These are phyloP conservation scores for Paracentrotus lividus DNA, from an alignment of 53 echinoderm and acorn worm species.

Conservation along the genomic window DNA sequence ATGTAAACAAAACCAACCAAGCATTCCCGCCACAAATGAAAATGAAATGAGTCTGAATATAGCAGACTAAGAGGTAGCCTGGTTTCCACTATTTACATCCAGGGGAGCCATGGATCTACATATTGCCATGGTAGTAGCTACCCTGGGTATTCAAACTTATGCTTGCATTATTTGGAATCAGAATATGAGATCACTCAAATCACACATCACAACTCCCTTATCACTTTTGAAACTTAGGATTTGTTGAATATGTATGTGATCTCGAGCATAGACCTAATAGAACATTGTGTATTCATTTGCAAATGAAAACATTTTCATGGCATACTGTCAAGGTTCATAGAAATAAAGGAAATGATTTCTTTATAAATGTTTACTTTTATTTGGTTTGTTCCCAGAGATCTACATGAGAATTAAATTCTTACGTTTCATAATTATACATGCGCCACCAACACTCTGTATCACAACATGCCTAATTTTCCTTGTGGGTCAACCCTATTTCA, in stretches of 20 bases:
- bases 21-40: background rate
- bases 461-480: no score
- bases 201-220: constrained; percentile 34
- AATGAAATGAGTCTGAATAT: background rate
- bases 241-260: background rate
- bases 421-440: no score
- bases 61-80: constrained; percentile 9
- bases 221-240: constrained; percentile 35
- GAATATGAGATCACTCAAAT: constrained; percentile 33
- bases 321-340: background rate
- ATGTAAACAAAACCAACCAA: background rate
- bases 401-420: no score
- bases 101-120: constrained; percentile 42
- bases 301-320: background rate
- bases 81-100: constrained; percentile 38
- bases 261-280: background rate
- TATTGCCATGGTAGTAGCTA: constrained; percentile 37
- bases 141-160: constrained; percentile 37
- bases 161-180: constrained; percentile 20
- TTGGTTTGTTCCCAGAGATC: background rate
- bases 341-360: background rate
- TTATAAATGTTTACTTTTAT: background rate
- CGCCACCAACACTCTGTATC: no score
- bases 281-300: background rate
- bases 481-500: no score